Conservation (phyloP, 2,113 vertebrate genomes). For the Lepus timidus region DNA sequence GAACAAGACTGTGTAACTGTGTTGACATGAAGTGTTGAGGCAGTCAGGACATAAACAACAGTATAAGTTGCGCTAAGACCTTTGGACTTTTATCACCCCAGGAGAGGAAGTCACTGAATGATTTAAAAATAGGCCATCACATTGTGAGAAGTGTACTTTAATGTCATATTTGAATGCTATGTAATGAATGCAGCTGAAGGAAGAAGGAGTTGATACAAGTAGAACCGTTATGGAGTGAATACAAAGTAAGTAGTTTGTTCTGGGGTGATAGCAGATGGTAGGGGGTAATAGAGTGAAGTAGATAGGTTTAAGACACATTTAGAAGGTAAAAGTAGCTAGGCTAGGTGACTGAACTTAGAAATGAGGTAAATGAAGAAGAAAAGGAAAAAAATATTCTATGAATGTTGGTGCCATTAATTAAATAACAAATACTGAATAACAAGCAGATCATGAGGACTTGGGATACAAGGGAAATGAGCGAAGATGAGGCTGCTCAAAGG, state of each 20-base stretch:
- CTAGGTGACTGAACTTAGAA: not conserved
- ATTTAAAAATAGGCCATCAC: slow-evolving; percentile 30
- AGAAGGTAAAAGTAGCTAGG: not conserved
- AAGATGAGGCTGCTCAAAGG: not conserved
- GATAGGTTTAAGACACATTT: not conserved
- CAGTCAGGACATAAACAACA: not conserved
- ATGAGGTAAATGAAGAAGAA: slow-evolving; percentile 8
- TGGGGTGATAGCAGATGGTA: not conserved
- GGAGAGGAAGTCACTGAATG: not conserved
- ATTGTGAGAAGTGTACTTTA: not conserved
- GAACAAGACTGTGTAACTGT: not conserved
- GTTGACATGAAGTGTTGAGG: not conserved
- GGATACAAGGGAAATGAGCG: not conserved
- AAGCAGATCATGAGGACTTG: not conserved
- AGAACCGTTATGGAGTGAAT: not conserved
- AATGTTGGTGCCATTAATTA: not conserved
- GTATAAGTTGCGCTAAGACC: not conserved
- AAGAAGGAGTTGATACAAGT: not conserved
- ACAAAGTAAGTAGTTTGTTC: not conserved
- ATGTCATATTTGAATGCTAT: not conserved
- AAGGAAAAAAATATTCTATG: not conserved
- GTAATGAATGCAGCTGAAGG: not conserved
- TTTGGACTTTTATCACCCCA: not conserved
- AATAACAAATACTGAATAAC: not conserved
- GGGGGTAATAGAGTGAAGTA: not conserved